phyloP scores from a whole-genome alignment of 2,113 vertebrate genomes.

The Trogon melanurus region DNA sequence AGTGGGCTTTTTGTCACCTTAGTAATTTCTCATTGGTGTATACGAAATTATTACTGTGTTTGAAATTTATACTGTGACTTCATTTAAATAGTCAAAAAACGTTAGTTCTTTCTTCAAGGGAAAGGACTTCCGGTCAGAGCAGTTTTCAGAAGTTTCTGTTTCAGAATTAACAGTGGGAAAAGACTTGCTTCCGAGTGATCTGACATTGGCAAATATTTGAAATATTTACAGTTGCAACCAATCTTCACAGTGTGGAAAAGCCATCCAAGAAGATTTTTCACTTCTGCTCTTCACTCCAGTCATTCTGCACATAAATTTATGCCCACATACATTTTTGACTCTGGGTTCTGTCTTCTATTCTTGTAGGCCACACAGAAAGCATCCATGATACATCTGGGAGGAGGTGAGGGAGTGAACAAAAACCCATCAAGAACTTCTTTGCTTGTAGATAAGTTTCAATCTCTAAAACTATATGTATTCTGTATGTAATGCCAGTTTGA shows the following conservation, averaged over 20 bases:
- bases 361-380: neutral
- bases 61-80: neutral
- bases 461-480: neutral
- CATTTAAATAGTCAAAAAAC: neutral
- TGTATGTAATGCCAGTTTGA: neutral
- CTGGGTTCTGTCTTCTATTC: neutral
- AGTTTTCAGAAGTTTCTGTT: neutral
- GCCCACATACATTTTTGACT: neutral
- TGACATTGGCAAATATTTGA: neutral
- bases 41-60: neutral
- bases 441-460: neutral
- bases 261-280: neutral
- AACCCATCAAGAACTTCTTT: neutral
- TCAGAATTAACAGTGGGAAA: neutral
- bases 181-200: neutral
- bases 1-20: neutral
- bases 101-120: neutral
- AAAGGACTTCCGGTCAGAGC: neutral
- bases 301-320: neutral
- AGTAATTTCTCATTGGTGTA: neutral
- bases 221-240: neutral
- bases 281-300: neutral
- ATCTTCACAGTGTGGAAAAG: neutral
- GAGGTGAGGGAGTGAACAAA: neutral
- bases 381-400: neutral